Conservation (phyloP, 1,140 invertebrate genomes). For the Parapsyche elsis region DNA sequence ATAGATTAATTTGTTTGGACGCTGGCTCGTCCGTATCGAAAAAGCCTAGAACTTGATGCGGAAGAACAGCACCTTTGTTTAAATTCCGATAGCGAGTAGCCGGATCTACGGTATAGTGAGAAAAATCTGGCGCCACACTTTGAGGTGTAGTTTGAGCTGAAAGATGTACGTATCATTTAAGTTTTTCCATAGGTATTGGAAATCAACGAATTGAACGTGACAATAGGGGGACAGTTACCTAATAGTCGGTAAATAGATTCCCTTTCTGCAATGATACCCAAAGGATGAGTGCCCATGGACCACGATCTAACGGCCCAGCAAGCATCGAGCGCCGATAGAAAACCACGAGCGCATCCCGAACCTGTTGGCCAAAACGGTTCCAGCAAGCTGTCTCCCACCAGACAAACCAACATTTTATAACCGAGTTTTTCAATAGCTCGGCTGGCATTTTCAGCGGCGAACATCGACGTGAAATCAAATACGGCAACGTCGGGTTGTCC, state of each 20-base stretch:
- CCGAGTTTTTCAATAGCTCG: conserved; percentile 75
- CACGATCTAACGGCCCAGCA: conserved; percentile 94
- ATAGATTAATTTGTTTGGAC: conserved; percentile 60
- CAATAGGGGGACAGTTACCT: conserved; percentile 57
- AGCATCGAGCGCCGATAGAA: conserved; percentile 94
- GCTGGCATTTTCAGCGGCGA: conserved; percentile 90
- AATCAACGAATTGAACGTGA: conserved; percentile 1
- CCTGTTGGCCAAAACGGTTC: conserved; percentile 99
- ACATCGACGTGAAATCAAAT: conserved; percentile 99
- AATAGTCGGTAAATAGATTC: conserved; percentile 90
- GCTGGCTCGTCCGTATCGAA: conserved; percentile 72
- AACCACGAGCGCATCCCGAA: conserved; percentile 96
- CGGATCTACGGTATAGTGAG: conserved; percentile 91
- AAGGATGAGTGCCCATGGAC: conserved; percentile 75
- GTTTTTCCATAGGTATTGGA: not conserved
- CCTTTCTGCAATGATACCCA: conserved; percentile 91
- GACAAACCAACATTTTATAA: conserved; percentile 83
- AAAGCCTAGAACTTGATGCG: conserved; percentile 72
- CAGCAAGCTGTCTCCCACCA: conserved; percentile 96
- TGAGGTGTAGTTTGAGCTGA: conserved; percentile 96
- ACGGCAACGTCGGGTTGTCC: conserved; percentile 98
- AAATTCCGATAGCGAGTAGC: conserved; percentile 80
- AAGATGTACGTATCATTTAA: conserved; percentile 57
- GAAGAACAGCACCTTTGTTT: conserved; percentile 70
- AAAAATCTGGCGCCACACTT: conserved; percentile 90